Percentiles rank a stretch among this genome's conserved stretches.
These are phyloP conservation scores for Onychomys arenicola DNA, from an alignment of 2,797 vertebrate species.

Conservation along the genomic window DNA sequence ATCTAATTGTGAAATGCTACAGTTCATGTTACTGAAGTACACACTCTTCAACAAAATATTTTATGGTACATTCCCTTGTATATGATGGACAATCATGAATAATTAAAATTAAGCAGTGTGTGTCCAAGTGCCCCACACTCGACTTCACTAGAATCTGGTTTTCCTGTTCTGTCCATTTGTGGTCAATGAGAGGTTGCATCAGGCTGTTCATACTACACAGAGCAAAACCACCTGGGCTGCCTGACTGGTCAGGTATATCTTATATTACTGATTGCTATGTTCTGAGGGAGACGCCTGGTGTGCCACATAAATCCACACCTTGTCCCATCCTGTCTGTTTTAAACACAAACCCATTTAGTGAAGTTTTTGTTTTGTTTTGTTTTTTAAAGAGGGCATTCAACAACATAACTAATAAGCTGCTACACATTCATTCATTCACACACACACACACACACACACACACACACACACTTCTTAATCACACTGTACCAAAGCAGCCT, in stretches of 20 bases:
- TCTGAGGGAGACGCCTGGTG: background rate
- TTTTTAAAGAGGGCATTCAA: background rate
- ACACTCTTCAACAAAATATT: slow-evolving; percentile 43
- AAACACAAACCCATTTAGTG: background rate
- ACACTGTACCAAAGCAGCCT: background rate
- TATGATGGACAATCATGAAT: slow-evolving; percentile 22
- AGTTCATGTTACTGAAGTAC: background rate
- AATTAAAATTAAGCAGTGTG: slow-evolving; percentile 48
- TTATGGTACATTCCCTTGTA: slow-evolving; percentile 15
- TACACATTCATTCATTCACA: no score
- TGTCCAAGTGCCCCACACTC: background rate
- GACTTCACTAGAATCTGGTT: background rate
- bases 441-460: background rate
- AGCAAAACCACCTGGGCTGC: background rate
- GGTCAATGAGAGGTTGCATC: background rate
- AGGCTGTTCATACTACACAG: background rate
- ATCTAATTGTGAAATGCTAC: background rate
- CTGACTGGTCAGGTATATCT: background rate
- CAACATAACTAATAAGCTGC: background rate
- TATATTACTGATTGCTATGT: background rate
- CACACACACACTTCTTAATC: background rate
- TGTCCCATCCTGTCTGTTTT: background rate
- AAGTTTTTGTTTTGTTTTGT: background rate
- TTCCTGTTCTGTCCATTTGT: accelerated
- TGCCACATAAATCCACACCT: background rate